Evolutionary conservation across 1,140 invertebrate genomes (phyloP).

Genomic region (Pseudomyrmex sp.): DNA sequence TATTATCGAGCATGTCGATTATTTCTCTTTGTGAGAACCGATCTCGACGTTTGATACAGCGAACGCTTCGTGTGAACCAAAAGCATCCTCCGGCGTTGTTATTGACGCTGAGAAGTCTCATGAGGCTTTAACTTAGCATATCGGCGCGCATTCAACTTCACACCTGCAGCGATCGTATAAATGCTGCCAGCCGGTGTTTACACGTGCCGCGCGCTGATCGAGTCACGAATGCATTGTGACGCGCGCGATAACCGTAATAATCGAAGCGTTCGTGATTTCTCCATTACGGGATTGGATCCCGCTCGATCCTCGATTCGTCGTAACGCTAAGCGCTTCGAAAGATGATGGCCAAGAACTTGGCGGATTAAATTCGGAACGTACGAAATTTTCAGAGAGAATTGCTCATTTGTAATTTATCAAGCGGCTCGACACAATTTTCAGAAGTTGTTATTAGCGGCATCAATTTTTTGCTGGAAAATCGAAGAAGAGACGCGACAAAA

Average conservation of each 20-base stretch:
- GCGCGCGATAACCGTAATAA: conserved; percentile 57
- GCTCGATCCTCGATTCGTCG: conserved; percentile 4
- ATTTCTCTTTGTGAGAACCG: background rate
- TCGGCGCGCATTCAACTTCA: conserved; percentile 56
- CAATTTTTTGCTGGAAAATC: background rate
- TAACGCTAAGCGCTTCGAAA: background rate
- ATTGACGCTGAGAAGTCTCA: conserved; percentile 58
- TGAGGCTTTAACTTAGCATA: conserved; percentile 38
- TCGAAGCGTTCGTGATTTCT: conserved; percentile 45
- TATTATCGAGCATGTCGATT: background rate
- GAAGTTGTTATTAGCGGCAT: background rate
- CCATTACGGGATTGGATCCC: background rate
- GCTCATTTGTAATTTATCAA: no score
- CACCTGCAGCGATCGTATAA: conserved; percentile 64
- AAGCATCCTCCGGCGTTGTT: background rate
- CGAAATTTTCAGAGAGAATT: no score
- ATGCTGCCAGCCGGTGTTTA: conserved; percentile 58
- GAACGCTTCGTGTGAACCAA: background rate
- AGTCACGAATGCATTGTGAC: conserved; percentile 36
- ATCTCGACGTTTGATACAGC: background rate
- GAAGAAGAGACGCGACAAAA: background rate
- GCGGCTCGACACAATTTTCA: no score
- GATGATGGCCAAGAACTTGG: background rate
- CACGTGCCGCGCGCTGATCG: conserved; percentile 39
- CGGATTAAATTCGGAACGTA: background rate